Conservation (phyloP, 2,888 invertebrate species). For the Acanthococcus lagerstroemiae region DNA sequence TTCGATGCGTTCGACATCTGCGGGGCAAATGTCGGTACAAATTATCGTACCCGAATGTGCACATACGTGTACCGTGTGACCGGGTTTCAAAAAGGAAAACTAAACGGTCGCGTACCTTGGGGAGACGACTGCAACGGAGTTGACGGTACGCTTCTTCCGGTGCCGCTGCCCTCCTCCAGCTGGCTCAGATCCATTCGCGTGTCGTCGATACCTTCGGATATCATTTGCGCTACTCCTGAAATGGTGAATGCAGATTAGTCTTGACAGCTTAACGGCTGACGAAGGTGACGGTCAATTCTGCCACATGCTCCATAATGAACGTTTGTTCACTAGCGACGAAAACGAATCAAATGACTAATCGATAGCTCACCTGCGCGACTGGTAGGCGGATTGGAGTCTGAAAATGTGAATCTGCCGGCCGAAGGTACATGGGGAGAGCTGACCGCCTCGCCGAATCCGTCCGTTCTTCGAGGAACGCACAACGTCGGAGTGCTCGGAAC, state of each 20-base stretch:
- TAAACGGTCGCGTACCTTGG: conserved; percentile 41
- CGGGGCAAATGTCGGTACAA: too few species aligned
- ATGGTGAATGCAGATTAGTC: too few species aligned
- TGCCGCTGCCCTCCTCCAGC: conserved; percentile 42
- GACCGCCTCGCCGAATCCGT: conserved; percentile 83
- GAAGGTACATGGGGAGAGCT: conserved; percentile 71
- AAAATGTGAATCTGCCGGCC: conserved; percentile 52
- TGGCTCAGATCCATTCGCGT: conserved; percentile 59
- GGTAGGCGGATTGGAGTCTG: conserved; percentile 1
- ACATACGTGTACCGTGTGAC: not conserved
- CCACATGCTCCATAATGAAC: too few species aligned
- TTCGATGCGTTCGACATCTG: conserved; percentile 18
- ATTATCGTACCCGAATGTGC: not conserved
- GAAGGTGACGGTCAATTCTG: too few species aligned
- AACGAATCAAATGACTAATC: not conserved
- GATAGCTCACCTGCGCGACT: conserved; percentile 14
- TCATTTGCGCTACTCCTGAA: conserved; percentile 45
- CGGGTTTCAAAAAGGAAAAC: not conserved
- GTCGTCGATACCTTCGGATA: conserved; percentile 60
- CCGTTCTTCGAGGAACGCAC: conserved; percentile 67
- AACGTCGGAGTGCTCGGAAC: conserved; percentile 84
- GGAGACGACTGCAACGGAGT: conserved; percentile 57
- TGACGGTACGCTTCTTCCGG: conserved; percentile 57
- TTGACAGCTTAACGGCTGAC: too few species aligned
- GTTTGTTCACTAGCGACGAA: too few species aligned